These are phyloP conservation scores for Phrynocephalus versicolor DNA, from an alignment of 2,113 vertebrate genomes.

Conservation along the genomic window DNA sequence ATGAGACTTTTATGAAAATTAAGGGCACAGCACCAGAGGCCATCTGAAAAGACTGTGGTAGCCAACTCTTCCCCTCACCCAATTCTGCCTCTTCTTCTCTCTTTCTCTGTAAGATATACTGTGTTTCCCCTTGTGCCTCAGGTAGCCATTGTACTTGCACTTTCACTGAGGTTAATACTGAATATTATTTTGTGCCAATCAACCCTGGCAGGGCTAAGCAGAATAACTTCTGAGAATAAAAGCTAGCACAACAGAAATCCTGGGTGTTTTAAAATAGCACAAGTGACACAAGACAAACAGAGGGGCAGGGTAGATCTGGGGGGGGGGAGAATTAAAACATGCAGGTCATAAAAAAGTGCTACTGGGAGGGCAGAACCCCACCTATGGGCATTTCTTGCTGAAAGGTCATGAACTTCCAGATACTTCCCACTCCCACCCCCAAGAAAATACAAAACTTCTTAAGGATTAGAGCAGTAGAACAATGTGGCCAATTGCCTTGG, in stretches of 20 bases:
- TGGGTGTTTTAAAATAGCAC: background rate
- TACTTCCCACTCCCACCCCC: too few relatives aligned
- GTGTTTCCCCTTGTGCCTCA: background rate
- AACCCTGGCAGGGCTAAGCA: background rate
- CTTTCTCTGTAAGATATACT: background rate
- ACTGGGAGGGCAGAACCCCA: too few relatives aligned
- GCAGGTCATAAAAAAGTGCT: too few relatives aligned
- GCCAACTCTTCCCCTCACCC: background rate
- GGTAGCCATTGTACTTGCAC: background rate
- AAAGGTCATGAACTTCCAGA: too few relatives aligned
- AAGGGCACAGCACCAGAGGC: background rate
- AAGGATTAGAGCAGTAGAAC: too few relatives aligned
- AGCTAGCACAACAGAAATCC: background rate
- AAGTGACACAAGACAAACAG: background rate
- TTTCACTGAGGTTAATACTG: background rate
- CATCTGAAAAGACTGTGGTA: background rate
- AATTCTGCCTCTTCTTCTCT: background rate
- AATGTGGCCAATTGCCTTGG: too few relatives aligned
- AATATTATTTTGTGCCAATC: background rate
- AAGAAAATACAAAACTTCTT: too few relatives aligned
- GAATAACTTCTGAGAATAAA: background rate
- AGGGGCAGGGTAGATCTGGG: background rate
- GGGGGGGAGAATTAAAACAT: too few relatives aligned
- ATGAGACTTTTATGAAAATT: conserved; percentile 8
- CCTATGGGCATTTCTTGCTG: too few relatives aligned